Evolutionary conservation across 2,888 invertebrate genomes (phyloP).

Genomic region (Drymonia ruficornis): DNA sequence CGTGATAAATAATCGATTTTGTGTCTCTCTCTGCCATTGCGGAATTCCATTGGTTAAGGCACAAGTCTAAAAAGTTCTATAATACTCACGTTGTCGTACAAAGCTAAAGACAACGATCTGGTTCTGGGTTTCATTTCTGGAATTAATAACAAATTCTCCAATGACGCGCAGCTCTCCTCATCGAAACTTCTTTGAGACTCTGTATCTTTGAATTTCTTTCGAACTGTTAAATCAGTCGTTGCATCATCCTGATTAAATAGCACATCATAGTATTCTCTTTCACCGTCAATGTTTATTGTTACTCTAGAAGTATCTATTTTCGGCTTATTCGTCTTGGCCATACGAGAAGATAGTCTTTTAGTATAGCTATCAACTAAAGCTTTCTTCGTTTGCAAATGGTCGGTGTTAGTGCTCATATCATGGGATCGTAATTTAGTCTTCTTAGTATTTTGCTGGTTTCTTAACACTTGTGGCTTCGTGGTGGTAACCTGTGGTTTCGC

Average conservation of each 20-base stretch:
- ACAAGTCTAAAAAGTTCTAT: background rate
- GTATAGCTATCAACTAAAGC: conserved; percentile 59
- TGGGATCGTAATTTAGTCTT: conserved; percentile 16
- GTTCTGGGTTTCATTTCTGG: conserved; percentile 18
- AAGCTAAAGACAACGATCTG: conserved; percentile 5
- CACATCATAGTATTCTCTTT: conserved; percentile 62
- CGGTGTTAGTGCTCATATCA: conserved; percentile 44
- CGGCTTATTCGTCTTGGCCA: conserved; percentile 33
- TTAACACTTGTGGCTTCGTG: conserved; percentile 11
- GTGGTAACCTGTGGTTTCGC: conserved; percentile 8
- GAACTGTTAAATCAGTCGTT: conserved; percentile 52
- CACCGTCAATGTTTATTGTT: conserved; percentile 62
- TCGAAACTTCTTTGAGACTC: conserved; percentile 23
- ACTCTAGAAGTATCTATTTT: conserved; percentile 53
- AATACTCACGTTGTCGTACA: conserved; percentile 24
- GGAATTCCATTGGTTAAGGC: no score
- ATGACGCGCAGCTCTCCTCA: conserved; percentile 21
- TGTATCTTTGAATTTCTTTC: conserved; percentile 49
- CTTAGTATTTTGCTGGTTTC: conserved; percentile 16
- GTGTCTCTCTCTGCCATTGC: no score
- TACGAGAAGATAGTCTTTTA: conserved; percentile 42
- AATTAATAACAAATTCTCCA: conserved; percentile 39
- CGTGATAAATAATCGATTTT: no score
- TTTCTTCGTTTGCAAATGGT: conserved; percentile 54
- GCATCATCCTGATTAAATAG: conserved; percentile 49